Evolutionary conservation across 2,888 invertebrate species (phyloP).

Genomic region (Hipparchia semele): DNA sequence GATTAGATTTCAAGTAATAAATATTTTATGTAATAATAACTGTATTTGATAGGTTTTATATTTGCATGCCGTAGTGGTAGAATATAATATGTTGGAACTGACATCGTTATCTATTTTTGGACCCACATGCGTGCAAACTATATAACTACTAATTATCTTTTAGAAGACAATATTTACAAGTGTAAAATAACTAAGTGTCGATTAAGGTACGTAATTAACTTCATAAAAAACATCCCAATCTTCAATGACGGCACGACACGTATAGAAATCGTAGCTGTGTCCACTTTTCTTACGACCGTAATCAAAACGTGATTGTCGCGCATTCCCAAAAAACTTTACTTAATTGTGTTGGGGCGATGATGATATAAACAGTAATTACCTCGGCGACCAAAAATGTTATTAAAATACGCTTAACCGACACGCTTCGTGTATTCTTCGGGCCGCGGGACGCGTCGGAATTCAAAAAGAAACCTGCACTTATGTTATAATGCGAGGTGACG

Average conservation of each 20-base stretch:
- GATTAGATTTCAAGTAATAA: too few species aligned
- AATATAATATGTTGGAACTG: too few species aligned
- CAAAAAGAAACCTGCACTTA: conserved; percentile 32
- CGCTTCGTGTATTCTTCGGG: conserved; percentile 48
- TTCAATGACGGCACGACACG: conserved; percentile 19
- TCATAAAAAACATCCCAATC: conserved; percentile 24
- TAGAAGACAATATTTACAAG: conserved; percentile 1
- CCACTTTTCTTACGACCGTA: conserved; percentile 67
- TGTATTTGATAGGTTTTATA: too few species aligned
- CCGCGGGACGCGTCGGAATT: conserved; percentile 30
- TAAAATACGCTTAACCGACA: conserved; percentile 78
- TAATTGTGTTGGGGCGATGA: conserved; percentile 76
- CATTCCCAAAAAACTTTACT: conserved; percentile 71
- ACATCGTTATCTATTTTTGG: too few species aligned
- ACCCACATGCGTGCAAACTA: too few species aligned
- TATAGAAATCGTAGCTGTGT: conserved; percentile 58
- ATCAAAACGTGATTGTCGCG: conserved; percentile 79
- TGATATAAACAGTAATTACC: conserved; percentile 79
- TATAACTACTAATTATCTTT: not conserved
- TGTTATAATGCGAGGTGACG: conserved; percentile 39
- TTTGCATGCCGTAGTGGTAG: too few species aligned
- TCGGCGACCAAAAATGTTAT: conserved; percentile 74
- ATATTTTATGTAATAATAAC: too few species aligned
- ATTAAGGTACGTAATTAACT: conserved; percentile 32
- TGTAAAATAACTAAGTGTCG: conserved; percentile 14